phyloP scores from a whole-genome alignment of 2,113 vertebrate genomes.

The Pseudopipra pipra region DNA sequence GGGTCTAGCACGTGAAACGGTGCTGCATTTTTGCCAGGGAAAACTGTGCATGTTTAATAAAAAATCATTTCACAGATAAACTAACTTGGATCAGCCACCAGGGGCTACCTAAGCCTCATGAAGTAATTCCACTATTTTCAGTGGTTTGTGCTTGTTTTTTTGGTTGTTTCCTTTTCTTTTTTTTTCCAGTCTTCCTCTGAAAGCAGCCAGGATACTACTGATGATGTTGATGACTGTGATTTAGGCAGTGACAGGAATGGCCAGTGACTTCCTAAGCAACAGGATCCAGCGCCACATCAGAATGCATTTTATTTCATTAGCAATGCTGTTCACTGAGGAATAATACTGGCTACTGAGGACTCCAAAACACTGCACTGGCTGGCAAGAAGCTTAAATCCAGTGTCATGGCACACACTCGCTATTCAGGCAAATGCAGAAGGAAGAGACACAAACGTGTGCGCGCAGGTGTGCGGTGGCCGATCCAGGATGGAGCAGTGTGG shows the following conservation, averaged over 20 bases:
- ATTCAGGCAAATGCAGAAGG: background rate
- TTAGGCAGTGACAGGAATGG: background rate
- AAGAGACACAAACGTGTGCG: background rate
- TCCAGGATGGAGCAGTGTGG: background rate
- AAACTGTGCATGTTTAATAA: background rate
- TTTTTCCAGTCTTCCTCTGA: background rate
- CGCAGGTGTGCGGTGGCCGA: background rate
- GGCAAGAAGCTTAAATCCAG: background rate
- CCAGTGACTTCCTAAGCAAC: background rate
- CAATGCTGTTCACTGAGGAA: background rate
- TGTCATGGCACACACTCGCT: background rate
- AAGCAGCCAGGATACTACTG: background rate
- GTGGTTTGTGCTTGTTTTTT: background rate
- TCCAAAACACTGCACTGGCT: background rate
- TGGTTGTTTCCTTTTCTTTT: background rate
- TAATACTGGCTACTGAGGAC: background rate
- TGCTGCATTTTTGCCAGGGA: background rate
- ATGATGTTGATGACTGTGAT: background rate
- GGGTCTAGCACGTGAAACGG: background rate
- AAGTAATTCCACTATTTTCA: background rate
- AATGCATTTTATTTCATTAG: background rate
- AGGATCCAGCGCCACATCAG: background rate
- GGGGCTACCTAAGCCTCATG: background rate
- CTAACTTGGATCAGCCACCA: background rate
- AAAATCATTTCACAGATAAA: background rate